phyloP scores from a whole-genome alignment of 2,797 vertebrate genomes.

The Neosalanx taihuensis region DNA sequence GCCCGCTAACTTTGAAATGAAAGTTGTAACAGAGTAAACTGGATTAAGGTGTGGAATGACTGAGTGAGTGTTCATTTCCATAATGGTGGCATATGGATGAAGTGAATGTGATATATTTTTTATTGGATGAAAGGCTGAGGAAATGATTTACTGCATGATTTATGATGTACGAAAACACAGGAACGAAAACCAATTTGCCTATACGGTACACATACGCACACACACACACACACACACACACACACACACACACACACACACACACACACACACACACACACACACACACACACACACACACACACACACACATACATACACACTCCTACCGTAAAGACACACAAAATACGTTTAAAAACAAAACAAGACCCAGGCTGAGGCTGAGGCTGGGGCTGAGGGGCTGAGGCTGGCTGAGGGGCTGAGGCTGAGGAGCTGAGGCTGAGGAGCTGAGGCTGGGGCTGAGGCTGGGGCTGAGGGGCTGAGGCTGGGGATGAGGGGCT shows the following conservation, averaged over 20 bases:
- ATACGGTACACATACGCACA: not conserved
- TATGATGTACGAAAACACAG: slow-evolving; percentile 4
- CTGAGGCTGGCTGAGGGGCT: too few relatives aligned
- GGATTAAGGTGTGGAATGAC: slow-evolving; percentile 2
- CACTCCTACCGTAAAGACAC: not conserved
- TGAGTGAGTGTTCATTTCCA: not conserved
- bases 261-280: not conserved
- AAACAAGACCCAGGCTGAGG: not conserved
- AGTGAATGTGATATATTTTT: not conserved
- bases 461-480: too few relatives aligned
- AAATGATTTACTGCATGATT: slow-evolving; percentile 3
- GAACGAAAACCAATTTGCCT: not conserved
- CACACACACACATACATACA: slow-evolving; percentile 8
- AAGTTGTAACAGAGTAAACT: not conserved
- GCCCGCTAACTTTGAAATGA: slow-evolving; percentile 3
- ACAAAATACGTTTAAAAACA: not conserved
- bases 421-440: too few relatives aligned
- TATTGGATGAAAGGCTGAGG: not conserved
- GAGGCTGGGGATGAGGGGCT: too few relatives aligned
- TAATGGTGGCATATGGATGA: not conserved
- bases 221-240: not conserved
- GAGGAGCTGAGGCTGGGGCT: too few relatives aligned
- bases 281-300: slow-evolving; percentile 16
- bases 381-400: too few relatives aligned
- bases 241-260: slow-evolving; percentile 1